phyloP scores from a whole-genome alignment of 2,113 vertebrate genomes.

The Campylomormyrus tamandua region DNA sequence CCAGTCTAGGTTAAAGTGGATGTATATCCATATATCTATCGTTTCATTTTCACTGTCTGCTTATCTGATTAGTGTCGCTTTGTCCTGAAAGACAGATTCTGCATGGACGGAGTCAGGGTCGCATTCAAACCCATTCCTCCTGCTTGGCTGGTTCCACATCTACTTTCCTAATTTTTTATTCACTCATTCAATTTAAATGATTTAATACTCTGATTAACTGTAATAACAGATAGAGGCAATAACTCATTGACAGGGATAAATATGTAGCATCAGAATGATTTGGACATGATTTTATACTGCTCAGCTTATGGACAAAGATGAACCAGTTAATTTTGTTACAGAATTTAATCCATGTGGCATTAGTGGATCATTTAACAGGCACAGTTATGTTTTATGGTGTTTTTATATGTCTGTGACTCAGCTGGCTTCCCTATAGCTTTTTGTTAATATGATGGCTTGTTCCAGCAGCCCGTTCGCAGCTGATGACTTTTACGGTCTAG shows the following conservation, averaged over 20 bases:
- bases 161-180: background rate
- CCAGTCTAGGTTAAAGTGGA: background rate
- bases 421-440: background rate
- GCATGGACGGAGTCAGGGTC: background rate
- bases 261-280: background rate
- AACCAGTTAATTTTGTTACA: background rate
- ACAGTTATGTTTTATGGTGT: background rate
- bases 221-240: background rate
- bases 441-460: background rate
- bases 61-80: background rate
- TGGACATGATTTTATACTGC: background rate
- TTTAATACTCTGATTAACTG: conserved; percentile 3
- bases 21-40: background rate
- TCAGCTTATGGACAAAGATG: background rate
- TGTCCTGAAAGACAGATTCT: background rate
- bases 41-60: background rate
- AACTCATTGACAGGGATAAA: background rate
- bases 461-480: background rate
- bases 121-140: background rate
- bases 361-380: background rate
- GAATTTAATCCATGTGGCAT: background rate
- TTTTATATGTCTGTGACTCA: background rate
- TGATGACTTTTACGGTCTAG: background rate
- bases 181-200: conserved; percentile 2
- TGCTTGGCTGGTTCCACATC: background rate